A percentile compares a stretch with the other conserved stretches of the same genome.
Evolutionary conservation across 2,113 vertebrate genomes (phyloP).

Genomic region (Lepus timidus): DNA sequence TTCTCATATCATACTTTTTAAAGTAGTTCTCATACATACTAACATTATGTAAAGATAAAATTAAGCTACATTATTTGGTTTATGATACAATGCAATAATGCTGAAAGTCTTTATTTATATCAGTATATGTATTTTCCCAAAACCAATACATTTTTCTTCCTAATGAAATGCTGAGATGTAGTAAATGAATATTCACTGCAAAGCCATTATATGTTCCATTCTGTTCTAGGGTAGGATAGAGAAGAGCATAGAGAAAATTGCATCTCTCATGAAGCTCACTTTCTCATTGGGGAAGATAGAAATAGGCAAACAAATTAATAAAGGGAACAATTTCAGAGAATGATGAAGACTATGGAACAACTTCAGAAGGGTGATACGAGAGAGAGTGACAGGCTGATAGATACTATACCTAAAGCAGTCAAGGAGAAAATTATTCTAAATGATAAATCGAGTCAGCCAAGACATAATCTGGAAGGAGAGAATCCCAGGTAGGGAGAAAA

Average conservation of each 20-base stretch:
- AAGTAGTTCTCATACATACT: neutral
- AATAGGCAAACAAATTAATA: neutral
- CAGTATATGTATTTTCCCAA: neutral
- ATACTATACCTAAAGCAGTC: neutral
- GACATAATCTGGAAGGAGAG: neutral
- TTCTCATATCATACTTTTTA: neutral
- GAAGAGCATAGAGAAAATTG: neutral
- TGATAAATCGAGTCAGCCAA: neutral
- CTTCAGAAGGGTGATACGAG: neutral
- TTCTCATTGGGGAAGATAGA: neutral
- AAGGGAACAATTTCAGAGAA: neutral
- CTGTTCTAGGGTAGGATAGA: neutral
- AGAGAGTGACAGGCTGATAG: neutral
- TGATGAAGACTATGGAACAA: neutral
- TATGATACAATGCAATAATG: neutral
- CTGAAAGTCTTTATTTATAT: neutral
- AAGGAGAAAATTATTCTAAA: neutral
- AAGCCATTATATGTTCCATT: neutral
- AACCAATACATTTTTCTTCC: neutral
- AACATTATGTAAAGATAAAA: neutral
- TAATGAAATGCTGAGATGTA: neutral
- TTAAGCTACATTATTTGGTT: neutral
- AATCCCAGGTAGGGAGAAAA: neutral
- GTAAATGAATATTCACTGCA: neutral
- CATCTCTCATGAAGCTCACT: neutral